Conservation (phyloP, 2,113 vertebrate species). For the Erythrocercus mccallii region DNA sequence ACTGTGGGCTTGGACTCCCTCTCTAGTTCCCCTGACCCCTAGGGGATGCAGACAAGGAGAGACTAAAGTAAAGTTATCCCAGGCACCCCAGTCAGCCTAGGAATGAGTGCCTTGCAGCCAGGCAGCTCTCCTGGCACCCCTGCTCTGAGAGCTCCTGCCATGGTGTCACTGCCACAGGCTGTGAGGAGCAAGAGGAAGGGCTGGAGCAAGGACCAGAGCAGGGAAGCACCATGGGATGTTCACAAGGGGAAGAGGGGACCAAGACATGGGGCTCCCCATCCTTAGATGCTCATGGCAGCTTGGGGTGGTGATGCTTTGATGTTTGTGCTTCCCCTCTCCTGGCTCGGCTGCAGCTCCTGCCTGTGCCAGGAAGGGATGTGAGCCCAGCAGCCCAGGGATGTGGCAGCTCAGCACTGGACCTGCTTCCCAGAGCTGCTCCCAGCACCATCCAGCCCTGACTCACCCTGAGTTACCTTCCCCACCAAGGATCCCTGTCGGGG, state of each 20-base stretch:
- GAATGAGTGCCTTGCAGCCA: background rate
- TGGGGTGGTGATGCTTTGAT: background rate
- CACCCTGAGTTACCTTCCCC: rapidly evolving
- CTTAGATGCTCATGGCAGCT: background rate
- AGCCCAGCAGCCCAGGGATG: background rate
- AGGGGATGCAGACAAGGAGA: background rate
- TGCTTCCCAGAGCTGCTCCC: background rate
- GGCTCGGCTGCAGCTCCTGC: background rate
- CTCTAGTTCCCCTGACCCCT: background rate
- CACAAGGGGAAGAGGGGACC: background rate
- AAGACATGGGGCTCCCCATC: background rate
- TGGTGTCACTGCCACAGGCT: background rate
- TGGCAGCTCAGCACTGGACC: background rate
- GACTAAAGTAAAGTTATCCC: background rate
- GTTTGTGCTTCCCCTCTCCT: background rate
- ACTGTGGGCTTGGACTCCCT: background rate
- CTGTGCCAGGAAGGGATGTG: background rate
- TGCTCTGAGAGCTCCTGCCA: background rate
- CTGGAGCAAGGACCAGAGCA: background rate
- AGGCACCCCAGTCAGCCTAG: background rate
- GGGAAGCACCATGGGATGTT: background rate
- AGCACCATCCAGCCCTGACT: rapidly evolving
- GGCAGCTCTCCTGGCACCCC: background rate
- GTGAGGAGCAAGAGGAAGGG: background rate
- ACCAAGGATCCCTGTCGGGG: background rate